Conservation (phyloP, 2,113 vertebrate genomes). For the Cryptomyrus ogoouensis region DNA sequence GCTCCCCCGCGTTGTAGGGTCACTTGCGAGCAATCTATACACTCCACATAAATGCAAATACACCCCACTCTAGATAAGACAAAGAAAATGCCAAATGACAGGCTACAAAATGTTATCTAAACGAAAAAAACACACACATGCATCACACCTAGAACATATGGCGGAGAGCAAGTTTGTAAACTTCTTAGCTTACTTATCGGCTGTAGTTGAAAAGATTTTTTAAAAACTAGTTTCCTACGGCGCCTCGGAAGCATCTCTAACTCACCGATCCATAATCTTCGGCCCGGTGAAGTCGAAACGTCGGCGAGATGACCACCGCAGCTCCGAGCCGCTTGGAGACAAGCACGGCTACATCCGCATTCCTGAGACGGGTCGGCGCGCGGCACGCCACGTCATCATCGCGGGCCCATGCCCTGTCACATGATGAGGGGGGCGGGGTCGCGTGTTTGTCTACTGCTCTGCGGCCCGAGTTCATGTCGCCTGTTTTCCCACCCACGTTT, state of each 20-base stretch:
- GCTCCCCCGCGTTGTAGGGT: not conserved
- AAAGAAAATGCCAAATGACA: not conserved
- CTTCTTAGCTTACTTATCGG: not conserved
- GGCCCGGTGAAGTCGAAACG: not conserved
- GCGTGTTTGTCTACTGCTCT: not conserved
- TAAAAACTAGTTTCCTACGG: not conserved
- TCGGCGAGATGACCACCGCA: not conserved
- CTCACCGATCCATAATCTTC: slow-evolving; percentile 26
- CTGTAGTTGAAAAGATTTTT: not conserved
- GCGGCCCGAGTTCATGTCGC: not conserved
- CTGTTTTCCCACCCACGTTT: not conserved
- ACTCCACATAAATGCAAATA: not conserved
- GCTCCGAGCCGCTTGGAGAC: not conserved
- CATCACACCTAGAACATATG: not conserved
- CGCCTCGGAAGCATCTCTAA: not conserved
- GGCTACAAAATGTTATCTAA: not conserved
- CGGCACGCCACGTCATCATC: not conserved
- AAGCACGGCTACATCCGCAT: slow-evolving; percentile 26
- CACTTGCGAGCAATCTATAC: not conserved
- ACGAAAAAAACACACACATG: not conserved
- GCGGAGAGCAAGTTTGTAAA: not conserved
- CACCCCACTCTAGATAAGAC: not conserved
- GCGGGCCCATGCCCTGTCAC: not conserved
- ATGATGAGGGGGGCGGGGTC: not conserved
- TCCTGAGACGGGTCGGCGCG: not conserved